Base-by-base conservation (phyloP, 1,140 invertebrate genomes). In the Drosophila lini region DNA sequence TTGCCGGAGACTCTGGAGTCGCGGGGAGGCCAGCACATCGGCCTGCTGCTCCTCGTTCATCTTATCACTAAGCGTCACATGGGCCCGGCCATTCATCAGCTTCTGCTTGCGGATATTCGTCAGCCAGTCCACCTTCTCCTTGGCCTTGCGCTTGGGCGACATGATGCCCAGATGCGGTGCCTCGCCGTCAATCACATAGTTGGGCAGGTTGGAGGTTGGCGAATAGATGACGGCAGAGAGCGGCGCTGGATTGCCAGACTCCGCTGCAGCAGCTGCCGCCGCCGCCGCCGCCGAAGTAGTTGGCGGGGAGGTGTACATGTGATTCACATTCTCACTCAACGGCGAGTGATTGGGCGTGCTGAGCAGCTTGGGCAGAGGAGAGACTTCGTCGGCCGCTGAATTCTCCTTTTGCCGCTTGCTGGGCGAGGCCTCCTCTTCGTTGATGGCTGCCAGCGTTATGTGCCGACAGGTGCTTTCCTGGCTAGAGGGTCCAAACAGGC, bases 151-250 rank as follows among this genome's bases (percentile, higher is more conserved):
- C 41, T 94, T 94, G 0, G 96, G 95, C 1, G 96, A 96, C 92
- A 95, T 94, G 44, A 95, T 92, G 22, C 94, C 93, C 53, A 96
- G 92, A 84, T 96, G 96, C 0, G 96, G 96, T 0, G 96, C 96
- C 22, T 94, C 95, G 1, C 96, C 96, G 74, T 96, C 95, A 5
- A 96, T 71, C 1, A 96, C 96, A 74, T 94, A 97, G 92, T 97
- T 96, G 0, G 97, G 97, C 25, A 97, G 92, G 92, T 97, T 95
- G 6, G 94, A 93, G 0, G 96, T 97, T 0, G 96, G 96, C 0
- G 95, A 96, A 47, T 91, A 92, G 91, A 95, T 84, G 2, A 68
- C 32, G 8, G 77, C 47, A 28, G 84, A 71, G 5, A 80, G 63
- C 3, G 52, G 11, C 25, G 45, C 59, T 34, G 64, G 42, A 13